Evolutionary conservation across 2,113 vertebrate genomes (phyloP).

Genomic region (Phalacrocorax pelagicus): DNA sequence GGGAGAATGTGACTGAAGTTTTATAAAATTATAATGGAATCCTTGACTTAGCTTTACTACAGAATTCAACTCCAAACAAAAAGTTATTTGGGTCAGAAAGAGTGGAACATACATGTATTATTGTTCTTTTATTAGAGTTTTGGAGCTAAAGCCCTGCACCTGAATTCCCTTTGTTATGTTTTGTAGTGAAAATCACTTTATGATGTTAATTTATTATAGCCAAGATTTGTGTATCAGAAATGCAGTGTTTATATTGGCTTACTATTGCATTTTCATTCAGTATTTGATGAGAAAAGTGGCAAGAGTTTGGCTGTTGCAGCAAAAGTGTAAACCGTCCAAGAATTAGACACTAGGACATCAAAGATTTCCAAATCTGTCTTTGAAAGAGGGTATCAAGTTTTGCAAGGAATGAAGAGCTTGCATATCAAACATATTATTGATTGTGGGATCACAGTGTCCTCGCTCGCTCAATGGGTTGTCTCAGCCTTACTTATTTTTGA

Average conservation of each 20-base stretch:
- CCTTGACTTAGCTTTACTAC: background rate
- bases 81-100: background rate
- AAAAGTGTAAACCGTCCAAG: background rate
- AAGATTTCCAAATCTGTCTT: background rate
- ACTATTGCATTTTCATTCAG: background rate
- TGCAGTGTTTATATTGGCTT: background rate
- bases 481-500: background rate
- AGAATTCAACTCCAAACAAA: background rate
- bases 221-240: background rate
- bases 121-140: background rate
- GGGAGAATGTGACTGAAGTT: background rate
- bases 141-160: background rate
- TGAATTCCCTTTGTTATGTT: background rate
- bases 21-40: background rate
- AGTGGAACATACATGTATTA: background rate
- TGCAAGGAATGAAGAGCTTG: background rate
- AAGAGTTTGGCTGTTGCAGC: background rate
- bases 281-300: background rate
- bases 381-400: background rate
- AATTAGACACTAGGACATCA: background rate
- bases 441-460: background rate
- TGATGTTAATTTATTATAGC: background rate
- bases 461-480: background rate
- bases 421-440: background rate
- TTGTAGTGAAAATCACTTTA: background rate